Evolutionary conservation across 1,140 invertebrate genomes (phyloP).

Genomic region (Tachypleus tridentatus): DNA sequence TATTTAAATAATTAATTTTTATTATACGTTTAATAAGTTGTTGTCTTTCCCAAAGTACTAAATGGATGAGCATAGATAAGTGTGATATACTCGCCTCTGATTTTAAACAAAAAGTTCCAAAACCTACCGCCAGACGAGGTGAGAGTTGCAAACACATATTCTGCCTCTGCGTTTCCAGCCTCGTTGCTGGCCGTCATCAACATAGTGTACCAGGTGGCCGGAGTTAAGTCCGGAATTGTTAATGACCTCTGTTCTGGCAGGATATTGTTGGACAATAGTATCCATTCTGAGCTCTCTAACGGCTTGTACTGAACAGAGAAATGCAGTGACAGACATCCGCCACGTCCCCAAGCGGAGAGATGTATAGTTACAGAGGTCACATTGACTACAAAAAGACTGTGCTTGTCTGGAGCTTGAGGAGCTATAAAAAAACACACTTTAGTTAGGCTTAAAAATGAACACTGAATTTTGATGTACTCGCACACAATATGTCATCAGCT

Average conservation of each 20-base stretch:
- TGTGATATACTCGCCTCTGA: no score
- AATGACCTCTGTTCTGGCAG: slow-evolving; percentile 23
- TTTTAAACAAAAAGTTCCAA: no score
- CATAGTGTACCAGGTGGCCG: slow-evolving; percentile 37
- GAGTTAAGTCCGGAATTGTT: slow-evolving; percentile 28
- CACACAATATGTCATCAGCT: no score
- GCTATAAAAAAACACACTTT: slow-evolving; percentile 11
- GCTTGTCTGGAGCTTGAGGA: slow-evolving; percentile 22
- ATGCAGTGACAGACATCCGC: slow-evolving; percentile 42
- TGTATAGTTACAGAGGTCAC: slow-evolving; percentile 35
- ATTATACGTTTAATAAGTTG: no score
- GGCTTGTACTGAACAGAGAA: slow-evolving; percentile 40
- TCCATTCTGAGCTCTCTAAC: slow-evolving; percentile 41
- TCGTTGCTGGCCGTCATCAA: slow-evolving; percentile 90
- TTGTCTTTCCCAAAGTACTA: no score
- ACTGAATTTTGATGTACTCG: no score
- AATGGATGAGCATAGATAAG: no score
- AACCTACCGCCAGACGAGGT: slow-evolving; percentile 60
- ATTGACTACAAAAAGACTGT: slow-evolving; percentile 28
- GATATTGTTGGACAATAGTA: slow-evolving; percentile 22
- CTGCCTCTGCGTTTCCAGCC: slow-evolving; percentile 82
- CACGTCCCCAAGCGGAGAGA: slow-evolving; percentile 40
- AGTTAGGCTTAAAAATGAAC: no score
- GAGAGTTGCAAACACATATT: slow-evolving; percentile 91
- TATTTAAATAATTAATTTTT: no score